A percentile compares a stretch with the other conserved stretches of the same genome.
Conservation (phyloP, 2,113 vertebrate genomes). For the Mesitornis unicolor region DNA sequence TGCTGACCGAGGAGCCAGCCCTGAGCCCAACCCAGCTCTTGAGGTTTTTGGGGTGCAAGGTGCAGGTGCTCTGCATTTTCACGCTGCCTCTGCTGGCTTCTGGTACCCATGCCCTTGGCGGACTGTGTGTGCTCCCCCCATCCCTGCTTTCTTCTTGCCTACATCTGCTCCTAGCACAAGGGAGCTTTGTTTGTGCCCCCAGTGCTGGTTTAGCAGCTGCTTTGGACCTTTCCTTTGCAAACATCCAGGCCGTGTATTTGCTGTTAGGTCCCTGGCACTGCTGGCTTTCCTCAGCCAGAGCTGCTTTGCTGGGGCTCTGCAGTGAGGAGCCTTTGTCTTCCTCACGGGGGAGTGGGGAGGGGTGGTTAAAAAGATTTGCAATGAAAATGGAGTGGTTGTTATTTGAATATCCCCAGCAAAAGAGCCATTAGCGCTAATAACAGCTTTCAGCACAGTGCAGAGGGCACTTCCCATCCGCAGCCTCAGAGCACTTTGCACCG, state of each 20-base stretch:
- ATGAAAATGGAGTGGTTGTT: neutral
- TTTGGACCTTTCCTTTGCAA: neutral
- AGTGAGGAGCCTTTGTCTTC: neutral
- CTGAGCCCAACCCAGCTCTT: rapidly evolving
- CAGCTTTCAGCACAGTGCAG: constrained; percentile 33
- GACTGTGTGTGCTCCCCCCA: neutral
- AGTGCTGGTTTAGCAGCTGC: neutral
- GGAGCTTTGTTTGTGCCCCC: neutral
- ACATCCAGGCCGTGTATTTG: neutral
- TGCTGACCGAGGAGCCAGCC: neutral
- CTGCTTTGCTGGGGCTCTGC: neutral
- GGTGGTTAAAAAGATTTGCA: neutral
- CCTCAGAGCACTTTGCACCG: neutral
- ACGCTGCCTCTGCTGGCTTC: neutral
- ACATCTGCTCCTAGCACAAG: neutral
- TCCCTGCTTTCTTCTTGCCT: neutral
- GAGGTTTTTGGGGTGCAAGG: neutral
- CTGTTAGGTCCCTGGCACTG: too few species aligned
- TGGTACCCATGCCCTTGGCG: rapidly evolving
- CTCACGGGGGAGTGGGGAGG: rapidly evolving
- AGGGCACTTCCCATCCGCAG: constrained; percentile 33
- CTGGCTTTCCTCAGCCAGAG: neutral
- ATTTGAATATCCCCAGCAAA: neutral
- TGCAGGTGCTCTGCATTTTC: neutral
- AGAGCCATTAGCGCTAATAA: constrained; percentile 47